These are phyloP conservation scores for Macrosiphum euphorbiae DNA, from an alignment of 2,888 invertebrate genomes.

Conservation along the genomic window DNA sequence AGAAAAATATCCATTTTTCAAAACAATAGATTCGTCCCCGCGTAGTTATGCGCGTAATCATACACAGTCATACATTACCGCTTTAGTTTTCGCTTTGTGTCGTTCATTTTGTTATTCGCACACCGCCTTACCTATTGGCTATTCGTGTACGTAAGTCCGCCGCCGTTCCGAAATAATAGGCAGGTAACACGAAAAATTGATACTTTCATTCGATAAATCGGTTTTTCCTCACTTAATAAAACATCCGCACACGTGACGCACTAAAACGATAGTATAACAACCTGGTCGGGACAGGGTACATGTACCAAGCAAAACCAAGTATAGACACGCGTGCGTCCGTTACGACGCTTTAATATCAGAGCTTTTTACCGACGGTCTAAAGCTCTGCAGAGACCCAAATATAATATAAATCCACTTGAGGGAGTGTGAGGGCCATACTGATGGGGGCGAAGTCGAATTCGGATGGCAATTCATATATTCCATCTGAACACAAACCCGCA, in stretches of 20 bases:
- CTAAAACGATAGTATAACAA: not conserved
- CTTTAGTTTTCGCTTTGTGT: not conserved
- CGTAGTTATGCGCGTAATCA: conserved; percentile 26
- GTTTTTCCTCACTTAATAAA: not conserved
- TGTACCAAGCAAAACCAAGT: not conserved
- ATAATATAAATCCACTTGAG: not conserved
- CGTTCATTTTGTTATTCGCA: not conserved
- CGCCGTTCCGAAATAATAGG: not conserved
- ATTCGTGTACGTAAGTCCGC: not conserved
- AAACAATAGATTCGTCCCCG: conserved; percentile 51
- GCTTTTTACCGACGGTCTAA: not conserved
- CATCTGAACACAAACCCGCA: not conserved
- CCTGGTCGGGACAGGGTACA: not conserved
- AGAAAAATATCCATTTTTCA: conserved; percentile 44
- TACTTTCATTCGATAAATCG: not conserved
- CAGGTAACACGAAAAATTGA: not conserved
- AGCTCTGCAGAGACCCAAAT: not conserved
- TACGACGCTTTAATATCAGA: not conserved
- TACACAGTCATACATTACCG: conserved; percentile 25
- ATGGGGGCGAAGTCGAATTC: not conserved
- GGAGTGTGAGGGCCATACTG: not conserved
- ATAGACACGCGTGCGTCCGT: not conserved
- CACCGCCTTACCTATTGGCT: not conserved
- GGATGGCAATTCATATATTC: not conserved
- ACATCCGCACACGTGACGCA: not conserved